A percentile compares a stretch with the other conserved stretches of the same genome.
These are phyloP conservation scores for Paratrypauchen microcephalus DNA, from an alignment of 2,797 vertebrate species.

Conservation along the genomic window DNA sequence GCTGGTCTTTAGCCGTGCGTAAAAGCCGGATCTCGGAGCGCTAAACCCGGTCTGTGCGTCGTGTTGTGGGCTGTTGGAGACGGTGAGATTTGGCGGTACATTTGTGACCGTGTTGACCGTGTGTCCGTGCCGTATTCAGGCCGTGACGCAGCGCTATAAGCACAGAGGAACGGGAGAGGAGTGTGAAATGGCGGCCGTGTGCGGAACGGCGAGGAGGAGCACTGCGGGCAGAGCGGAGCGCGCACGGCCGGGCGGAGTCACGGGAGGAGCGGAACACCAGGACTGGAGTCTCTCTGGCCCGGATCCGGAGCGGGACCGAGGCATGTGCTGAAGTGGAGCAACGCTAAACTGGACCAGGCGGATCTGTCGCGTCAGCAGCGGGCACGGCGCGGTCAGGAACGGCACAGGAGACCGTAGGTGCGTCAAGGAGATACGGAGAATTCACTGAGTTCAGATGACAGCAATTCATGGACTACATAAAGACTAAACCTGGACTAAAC, in stretches of 20 bases:
- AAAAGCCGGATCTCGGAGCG: not conserved
- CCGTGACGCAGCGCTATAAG: not conserved
- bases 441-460: no score
- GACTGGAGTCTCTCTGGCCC: not conserved
- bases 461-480: no score
- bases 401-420: not conserved
- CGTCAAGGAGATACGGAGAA: not conserved
- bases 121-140: not conserved
- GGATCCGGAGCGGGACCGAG: not conserved
- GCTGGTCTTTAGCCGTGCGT: not conserved
- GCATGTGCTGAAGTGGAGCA: constrained; percentile 1
- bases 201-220: not conserved
- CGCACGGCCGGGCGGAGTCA: not conserved
- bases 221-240: not conserved
- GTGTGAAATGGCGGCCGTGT: not conserved
- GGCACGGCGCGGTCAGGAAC: not conserved
- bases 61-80: not conserved
- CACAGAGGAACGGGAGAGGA: not conserved
- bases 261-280: not conserved
- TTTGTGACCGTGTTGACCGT: not conserved
- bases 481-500: no score
- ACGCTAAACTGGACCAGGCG: constrained; percentile 1
- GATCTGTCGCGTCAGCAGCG: not conserved
- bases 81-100: not conserved
- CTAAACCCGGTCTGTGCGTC: not conserved